Conservation (phyloP, 2,888 invertebrate species). For the Gymnoscelis rufifasciata region DNA sequence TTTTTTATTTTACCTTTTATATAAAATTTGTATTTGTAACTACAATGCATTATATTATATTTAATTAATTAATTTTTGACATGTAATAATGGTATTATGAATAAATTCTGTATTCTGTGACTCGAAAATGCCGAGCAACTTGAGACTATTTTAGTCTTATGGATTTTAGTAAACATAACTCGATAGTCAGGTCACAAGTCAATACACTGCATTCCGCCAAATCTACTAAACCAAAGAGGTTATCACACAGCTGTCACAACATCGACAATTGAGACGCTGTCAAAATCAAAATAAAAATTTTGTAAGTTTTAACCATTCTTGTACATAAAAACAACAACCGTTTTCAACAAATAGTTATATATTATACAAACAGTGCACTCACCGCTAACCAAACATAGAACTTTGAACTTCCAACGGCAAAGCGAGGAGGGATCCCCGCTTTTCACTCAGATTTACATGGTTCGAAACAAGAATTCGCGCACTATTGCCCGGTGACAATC, state of each 20-base stretch:
- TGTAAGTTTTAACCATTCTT: conserved; percentile 5
- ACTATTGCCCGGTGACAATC: conserved; percentile 10
- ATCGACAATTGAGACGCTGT: conserved; percentile 11
- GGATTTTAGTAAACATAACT: too few relatives aligned
- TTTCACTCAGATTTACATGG: neutral
- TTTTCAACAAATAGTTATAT: neutral
- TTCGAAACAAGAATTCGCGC: conserved; percentile 10
- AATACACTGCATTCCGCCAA: neutral
- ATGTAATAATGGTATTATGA: too few relatives aligned
- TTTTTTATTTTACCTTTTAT: too few relatives aligned
- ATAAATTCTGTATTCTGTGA: too few relatives aligned
- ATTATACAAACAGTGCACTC: neutral
- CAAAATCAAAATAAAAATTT: conserved; percentile 17
- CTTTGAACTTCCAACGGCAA: neutral
- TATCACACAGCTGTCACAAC: conserved; percentile 5
- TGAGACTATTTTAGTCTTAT: too few relatives aligned
- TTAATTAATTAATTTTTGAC: too few relatives aligned
- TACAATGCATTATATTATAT: too few relatives aligned
- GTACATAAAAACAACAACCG: neutral
- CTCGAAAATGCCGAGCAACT: too few relatives aligned
- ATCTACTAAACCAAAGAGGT: conserved; percentile 11
- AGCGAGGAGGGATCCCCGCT: too few relatives aligned
- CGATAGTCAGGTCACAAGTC: neutral
- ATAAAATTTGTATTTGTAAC: too few relatives aligned
- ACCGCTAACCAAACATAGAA: too few relatives aligned